Evolutionary conservation across 2,888 invertebrate genomes (phyloP).

Genomic region (Isoperla grammatica): DNA sequence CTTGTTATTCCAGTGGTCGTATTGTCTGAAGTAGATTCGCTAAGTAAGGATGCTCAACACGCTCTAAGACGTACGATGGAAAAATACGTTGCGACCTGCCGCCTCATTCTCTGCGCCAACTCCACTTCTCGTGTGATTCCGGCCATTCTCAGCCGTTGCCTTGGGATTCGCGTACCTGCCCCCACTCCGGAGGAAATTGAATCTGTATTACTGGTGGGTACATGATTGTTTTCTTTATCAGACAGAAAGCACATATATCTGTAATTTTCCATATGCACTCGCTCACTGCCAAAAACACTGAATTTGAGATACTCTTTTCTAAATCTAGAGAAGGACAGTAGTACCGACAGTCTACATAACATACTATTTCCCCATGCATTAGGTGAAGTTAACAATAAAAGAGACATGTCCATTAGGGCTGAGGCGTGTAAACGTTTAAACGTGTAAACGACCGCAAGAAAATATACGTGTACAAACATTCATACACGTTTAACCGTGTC

Average conservation of each 20-base stretch:
- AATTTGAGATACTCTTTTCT: no score
- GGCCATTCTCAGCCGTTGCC: slow-evolving; percentile 93
- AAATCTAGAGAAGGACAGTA: no score
- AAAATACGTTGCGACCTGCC: slow-evolving; percentile 92
- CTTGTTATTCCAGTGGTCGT: slow-evolving; percentile 68
- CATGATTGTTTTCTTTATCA: background rate
- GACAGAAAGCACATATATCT: background rate
- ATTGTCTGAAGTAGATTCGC: slow-evolving; percentile 87
- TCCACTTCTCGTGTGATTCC: slow-evolving; percentile 94
- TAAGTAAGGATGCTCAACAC: slow-evolving; percentile 97
- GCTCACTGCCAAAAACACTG: background rate
- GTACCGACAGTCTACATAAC: no score
- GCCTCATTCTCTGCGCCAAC: slow-evolving; percentile 89
- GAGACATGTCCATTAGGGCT: no score
- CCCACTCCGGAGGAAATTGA: slow-evolving; percentile 74
- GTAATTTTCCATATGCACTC: background rate
- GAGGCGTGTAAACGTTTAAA: no score
- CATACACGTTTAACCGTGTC: no score
- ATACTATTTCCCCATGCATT: no score
- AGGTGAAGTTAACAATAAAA: no score
- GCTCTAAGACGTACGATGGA: slow-evolving; percentile 98
- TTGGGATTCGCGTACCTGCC: slow-evolving; percentile 86
- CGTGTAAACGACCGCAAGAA: no score
- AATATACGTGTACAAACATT: no score
- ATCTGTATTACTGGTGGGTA: slow-evolving; percentile 47